These are phyloP conservation scores for Rhyzopertha dominica DNA, from an alignment of 1,140 invertebrate species.

Conservation along the genomic window DNA sequence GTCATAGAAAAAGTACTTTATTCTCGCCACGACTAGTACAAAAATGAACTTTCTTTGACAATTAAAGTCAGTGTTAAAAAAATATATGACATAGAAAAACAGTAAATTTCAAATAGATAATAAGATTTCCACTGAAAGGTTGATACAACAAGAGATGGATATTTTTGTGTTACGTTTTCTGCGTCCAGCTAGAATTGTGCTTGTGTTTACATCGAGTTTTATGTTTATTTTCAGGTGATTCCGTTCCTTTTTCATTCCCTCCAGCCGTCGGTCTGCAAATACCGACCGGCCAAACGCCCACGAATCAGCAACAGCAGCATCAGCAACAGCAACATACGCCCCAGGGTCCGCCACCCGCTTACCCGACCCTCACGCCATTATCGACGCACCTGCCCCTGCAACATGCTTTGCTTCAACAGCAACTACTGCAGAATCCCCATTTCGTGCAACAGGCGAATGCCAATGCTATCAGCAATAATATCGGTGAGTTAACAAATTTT, in stretches of 20 bases:
- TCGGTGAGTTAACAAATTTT: conserved; percentile 35
- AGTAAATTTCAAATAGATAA: too few species aligned
- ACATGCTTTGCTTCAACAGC: conserved; percentile 51
- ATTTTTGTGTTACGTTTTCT: too few species aligned
- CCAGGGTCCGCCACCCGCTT: conserved; percentile 47
- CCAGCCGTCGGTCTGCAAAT: conserved; percentile 24
- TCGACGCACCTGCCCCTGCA: conserved; percentile 47
- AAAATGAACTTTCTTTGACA: too few species aligned
- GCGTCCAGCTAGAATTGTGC: too few species aligned
- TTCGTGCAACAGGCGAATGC: conserved; percentile 41
- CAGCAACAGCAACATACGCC: conserved; percentile 33
- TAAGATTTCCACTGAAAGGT: too few species aligned
- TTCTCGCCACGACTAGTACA: too few species aligned
- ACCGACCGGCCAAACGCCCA: conserved; percentile 40
- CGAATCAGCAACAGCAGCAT: conserved; percentile 37
- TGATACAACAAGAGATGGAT: too few species aligned
- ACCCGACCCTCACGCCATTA: conserved; percentile 48
- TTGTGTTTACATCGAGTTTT: background rate
- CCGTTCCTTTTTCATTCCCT: conserved; percentile 25
- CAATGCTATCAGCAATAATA: conserved; percentile 27
- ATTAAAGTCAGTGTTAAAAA: too few species aligned
- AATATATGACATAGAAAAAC: too few species aligned
- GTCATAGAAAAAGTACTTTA: too few species aligned
- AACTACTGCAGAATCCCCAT: conserved; percentile 52
- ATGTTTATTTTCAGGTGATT: conserved; percentile 32